Evolutionary conservation across 1,140 invertebrate species (phyloP).

Genomic region (Parapsyche elsis): DNA sequence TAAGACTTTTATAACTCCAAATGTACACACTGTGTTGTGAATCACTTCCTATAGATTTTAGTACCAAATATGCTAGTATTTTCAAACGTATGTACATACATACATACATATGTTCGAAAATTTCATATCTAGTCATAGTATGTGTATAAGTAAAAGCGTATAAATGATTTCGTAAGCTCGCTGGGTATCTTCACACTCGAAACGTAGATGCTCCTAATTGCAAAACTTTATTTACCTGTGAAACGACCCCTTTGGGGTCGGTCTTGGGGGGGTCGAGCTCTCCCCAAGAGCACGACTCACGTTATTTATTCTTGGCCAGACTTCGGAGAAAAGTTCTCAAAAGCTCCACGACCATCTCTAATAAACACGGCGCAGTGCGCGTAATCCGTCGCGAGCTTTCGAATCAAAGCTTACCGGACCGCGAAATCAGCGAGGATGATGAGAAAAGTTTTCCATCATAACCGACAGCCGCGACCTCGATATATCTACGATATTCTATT

Average conservation of each 20-base stretch:
- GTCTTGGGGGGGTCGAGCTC: not conserved
- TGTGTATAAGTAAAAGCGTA: too few species aligned
- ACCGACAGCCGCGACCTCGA: too few species aligned
- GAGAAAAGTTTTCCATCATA: constrained; percentile 49
- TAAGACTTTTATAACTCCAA: too few species aligned
- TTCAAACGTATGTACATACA: not conserved
- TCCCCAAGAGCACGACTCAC: not conserved
- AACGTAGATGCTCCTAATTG: constrained; percentile 30
- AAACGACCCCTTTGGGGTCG: not conserved
- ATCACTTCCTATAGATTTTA: too few species aligned
- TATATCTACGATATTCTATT: too few species aligned
- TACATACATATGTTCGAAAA: too few species aligned
- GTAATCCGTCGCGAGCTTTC: constrained; percentile 12
- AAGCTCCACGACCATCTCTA: not conserved
- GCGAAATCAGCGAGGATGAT: constrained; percentile 42
- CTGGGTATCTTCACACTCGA: constrained; percentile 4
- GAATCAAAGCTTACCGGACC: constrained; percentile 31
- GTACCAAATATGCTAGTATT: constrained; percentile 2
- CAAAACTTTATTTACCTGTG: constrained; percentile 37
- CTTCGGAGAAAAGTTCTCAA: not conserved
- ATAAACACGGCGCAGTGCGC: not conserved
- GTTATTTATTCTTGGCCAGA: constrained; percentile 35
- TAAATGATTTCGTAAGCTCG: not conserved
- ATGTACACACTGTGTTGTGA: too few species aligned
- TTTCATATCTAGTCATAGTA: too few species aligned